Conservation (phyloP, 2,888 invertebrate genomes). For the Malacosoma neustria region DNA sequence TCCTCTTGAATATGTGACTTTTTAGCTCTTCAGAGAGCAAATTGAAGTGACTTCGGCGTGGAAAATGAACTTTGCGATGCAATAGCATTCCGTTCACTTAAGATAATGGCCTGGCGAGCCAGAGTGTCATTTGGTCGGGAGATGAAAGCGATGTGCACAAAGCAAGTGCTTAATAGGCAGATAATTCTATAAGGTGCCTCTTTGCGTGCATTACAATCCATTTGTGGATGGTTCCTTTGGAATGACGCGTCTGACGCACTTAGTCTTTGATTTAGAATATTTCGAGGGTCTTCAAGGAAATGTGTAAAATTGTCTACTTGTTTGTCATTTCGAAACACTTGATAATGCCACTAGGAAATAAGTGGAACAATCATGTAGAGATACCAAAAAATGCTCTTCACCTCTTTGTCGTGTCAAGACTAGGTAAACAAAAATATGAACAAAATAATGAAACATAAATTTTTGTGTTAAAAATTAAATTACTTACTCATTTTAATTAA, state of each 20-base stretch:
- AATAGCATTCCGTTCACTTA: slow-evolving; percentile 22
- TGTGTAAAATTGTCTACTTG: background rate
- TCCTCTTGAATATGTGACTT: background rate
- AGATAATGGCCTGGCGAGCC: slow-evolving; percentile 35
- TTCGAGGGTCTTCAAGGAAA: background rate
- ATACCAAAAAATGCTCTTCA: too few species aligned
- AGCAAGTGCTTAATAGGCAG: slow-evolving; percentile 69
- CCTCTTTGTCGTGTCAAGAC: too few species aligned
- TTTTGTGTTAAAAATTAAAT: too few species aligned
- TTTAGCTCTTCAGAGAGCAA: background rate
- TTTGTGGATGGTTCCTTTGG: slow-evolving; percentile 24
- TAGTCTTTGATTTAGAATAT: slow-evolving; percentile 12
- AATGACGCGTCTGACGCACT: slow-evolving; percentile 15
- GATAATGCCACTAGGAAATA: too few species aligned
- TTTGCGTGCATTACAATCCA: slow-evolving; percentile 52
- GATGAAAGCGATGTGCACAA: slow-evolving; percentile 54
- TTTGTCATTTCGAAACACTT: background rate
- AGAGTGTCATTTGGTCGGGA: slow-evolving; percentile 35
- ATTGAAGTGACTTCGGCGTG: background rate
- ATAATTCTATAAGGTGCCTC: slow-evolving; percentile 55
- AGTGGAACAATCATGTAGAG: too few species aligned
- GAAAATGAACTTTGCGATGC: background rate
- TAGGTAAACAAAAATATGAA: too few species aligned
- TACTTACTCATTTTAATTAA: too few species aligned
- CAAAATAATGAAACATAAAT: too few species aligned